Evolutionary conservation across 2,797 vertebrate species (phyloP), one percentile per base, ranked within the genome.

Genomic region (Myotis vivesi): DNA sequence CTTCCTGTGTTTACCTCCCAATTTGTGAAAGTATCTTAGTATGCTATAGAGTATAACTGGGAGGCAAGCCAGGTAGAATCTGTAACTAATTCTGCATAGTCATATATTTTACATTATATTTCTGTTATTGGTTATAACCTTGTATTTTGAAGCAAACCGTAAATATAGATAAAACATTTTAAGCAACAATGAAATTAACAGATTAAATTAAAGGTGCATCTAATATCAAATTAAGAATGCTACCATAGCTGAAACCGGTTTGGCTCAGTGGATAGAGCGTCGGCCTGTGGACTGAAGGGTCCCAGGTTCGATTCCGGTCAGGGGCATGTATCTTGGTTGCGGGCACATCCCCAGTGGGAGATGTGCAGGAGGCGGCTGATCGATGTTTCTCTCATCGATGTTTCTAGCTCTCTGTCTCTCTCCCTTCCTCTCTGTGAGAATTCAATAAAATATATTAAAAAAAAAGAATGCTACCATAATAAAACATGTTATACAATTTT

Each of bases 101-200:
- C 41, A 46, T 13, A 46, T 84, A 28, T 82, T 91, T 82, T 91
- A 69, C 1, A 3, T 1, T 79, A 68, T 8, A 57, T 30, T 33
- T 7, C 12, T 80, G 1, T 62, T 85, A 80, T 23, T 96, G 49
- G 16, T 55, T 55, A 38, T 57, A 51, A 36, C 20, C 44, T 89
- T 79, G 0, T 23, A 87, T 85, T 89, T 89, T 85, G 4, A 84
- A 85, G 15, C 17, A 69, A 91, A 64, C 19, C 33, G 62, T 94
- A 73, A 88, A 36, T 75, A 68, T 10, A 87, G 22, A 3, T 64
- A 84, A 93, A 83, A 57, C 12, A 82, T 82, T 94, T 92, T 88
- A 82, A n/a, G 30, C 28, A 94, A 57, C 6, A 85, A 16, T 8
- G 80, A n/a, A 88, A 69, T 85, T 71, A 71, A 46, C 10, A 64